Evolutionary conservation across 2,888 invertebrate genomes (phyloP).

Genomic region (Drosophila neoperkinsi): DNA sequence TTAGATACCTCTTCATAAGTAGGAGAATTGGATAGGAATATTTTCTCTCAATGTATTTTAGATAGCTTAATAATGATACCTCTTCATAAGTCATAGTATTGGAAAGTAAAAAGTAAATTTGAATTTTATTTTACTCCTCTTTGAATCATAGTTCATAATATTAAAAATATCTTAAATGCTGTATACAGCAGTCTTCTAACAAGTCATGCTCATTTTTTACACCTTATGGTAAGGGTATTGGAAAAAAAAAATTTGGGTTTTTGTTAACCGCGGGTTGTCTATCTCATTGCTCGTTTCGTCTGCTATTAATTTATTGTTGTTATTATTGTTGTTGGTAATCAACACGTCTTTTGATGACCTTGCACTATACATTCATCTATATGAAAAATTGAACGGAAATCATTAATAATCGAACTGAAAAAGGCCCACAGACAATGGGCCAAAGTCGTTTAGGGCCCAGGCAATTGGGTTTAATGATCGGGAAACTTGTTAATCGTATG

Average conservation of each 20-base stretch:
- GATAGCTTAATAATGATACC: background rate
- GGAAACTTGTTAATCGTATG: conserved; percentile 61
- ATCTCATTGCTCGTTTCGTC: conserved; percentile 38
- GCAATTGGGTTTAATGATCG: conserved; percentile 71
- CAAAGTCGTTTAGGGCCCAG: conserved; percentile 26
- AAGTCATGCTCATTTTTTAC: conserved; percentile 15
- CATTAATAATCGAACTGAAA: conserved; percentile 72
- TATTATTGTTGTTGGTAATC: conserved; percentile 77
- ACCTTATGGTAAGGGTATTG: conserved; percentile 23
- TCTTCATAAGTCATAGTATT: background rate
- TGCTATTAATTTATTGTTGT: conserved; percentile 78
- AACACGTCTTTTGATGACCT: conserved; percentile 81
- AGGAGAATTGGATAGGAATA: too few species aligned
- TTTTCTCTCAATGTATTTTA: background rate
- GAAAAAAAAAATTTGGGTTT: conserved; percentile 5
- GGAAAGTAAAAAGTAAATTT: background rate
- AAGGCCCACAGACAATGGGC: conserved; percentile 24
- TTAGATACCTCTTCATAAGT: background rate
- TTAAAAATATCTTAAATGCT: background rate
- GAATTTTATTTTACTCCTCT: background rate
- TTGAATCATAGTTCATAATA: background rate
- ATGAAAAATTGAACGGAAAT: conserved; percentile 79
- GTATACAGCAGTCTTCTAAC: background rate
- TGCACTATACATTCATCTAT: conserved; percentile 76
- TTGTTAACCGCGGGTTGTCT: conserved; percentile 65